Evolutionary conservation across 2,113 vertebrate species (phyloP), one percentile per base, ranked within the genome.

Genomic region (Semicossyphus pulcher): DNA sequence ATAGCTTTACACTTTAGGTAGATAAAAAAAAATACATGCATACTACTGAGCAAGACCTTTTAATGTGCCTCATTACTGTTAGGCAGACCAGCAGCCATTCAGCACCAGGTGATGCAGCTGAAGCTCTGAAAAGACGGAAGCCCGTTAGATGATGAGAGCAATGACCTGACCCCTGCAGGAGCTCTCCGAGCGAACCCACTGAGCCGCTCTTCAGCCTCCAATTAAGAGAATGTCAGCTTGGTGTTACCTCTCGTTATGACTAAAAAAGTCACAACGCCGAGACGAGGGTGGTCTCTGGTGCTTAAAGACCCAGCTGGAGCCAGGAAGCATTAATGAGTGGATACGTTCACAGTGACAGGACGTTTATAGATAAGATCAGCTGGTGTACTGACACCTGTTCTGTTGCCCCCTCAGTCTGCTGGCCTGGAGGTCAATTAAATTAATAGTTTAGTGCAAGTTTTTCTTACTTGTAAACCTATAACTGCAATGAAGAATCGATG

Each of bases 171-270:
- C 71, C 65, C 85, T 86, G 20, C 65, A 66, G 76, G 72, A 73
- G 76, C 32, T 66, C 34, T n/a, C n/a, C n/a, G 21, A 78, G 31
- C 52, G 53, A 37, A 57, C 80, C 85, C 74, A 80, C 85, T 74
- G 71, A 57, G 86, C 29, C 15, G 31, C 66, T 88, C 73, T 78
- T 76, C 52, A 76, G 56, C 67, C 69, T 69, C 32, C 83, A 92
- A 92, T 92, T 91, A 92, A 58, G 77, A 87, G 65, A 92, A 92
- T 91, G 91, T 90, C 89, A 91, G 47, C 67, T 34, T 75, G 76
- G 23, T 14, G n/a, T 23, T 49, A 84, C 80, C 72, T 79, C 70
- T 86, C 28, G 12, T 76, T 83, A 86, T 10, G 31, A 78, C 41
- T 51, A 49, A 78, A 89, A n/a, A 88, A 67, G 77, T 77, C 60